Percentiles rank a stretch among this genome's conserved stretches.
Evolutionary conservation across 2,888 invertebrate species (phyloP).

Genomic region (Lypha dubia): DNA sequence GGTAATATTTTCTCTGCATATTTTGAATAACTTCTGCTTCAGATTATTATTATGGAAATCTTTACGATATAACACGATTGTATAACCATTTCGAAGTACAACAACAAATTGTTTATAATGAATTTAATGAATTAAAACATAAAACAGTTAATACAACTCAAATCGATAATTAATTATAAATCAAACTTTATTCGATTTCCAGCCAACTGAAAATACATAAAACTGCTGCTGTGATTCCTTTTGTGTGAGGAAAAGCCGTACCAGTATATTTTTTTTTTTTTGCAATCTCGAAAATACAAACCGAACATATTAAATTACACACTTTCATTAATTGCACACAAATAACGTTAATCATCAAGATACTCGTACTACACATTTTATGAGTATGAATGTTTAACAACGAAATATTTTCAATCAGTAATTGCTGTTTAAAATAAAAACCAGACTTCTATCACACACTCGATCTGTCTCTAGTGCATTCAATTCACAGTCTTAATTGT

Average conservation of each 20-base stretch:
- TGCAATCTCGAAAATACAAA: background rate
- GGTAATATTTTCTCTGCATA: too few relatives aligned
- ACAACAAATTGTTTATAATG: constrained; percentile 31
- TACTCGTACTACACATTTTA: too few relatives aligned
- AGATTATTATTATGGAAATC: too few relatives aligned
- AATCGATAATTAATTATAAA: constrained; percentile 52
- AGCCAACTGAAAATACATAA: background rate
- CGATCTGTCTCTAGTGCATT: too few relatives aligned
- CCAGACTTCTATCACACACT: constrained; percentile 34
- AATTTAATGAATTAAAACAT: constrained; percentile 11
- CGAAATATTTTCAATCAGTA: constrained; percentile 28
- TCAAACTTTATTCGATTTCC: constrained; percentile 28
- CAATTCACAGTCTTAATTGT: too few relatives aligned
- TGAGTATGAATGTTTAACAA: constrained; percentile 25
- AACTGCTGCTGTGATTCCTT: too few relatives aligned
- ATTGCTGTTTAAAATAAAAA: constrained; percentile 40
- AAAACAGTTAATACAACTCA: constrained; percentile 21
- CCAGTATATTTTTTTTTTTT: too few relatives aligned
- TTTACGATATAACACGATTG: background rate
- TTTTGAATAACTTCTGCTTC: constrained; percentile 4
- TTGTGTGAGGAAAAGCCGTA: too few relatives aligned
- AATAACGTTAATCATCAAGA: constrained; percentile 59
- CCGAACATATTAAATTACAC: constrained; percentile 52
- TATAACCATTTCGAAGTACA: background rate
- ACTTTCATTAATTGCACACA: constrained; percentile 65